Base-by-base conservation (phyloP, 1,140 invertebrate species). In the Eumeta japonica region DNA sequence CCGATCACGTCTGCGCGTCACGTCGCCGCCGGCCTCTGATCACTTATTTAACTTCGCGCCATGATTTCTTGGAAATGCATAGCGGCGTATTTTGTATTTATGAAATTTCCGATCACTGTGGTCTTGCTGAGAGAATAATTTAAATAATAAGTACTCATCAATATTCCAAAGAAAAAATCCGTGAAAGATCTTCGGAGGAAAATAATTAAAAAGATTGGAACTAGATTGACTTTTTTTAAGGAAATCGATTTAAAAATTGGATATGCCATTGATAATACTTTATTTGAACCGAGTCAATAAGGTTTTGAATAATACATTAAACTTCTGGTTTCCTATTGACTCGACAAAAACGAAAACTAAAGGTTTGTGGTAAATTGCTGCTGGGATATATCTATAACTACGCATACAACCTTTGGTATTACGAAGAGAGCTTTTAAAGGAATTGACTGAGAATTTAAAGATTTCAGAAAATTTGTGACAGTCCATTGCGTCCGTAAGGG, bases 41-140 rank as follows among this genome's bases (percentile, higher is more conserved):
- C 65, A 64, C 60, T 72, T 70, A 70, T 70, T 70, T 68, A 65
- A 66, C 63, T 67, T 57, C 39, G 48, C 54, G 55, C 52, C 53
- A 61, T 66, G 65, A 73, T 73, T 70, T 52, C 45, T 61, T 56
- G 62, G 61, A 68, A 65, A 63, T 60, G 52, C 58, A 59, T 48
- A 61, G 54, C 35, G 36, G 35, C 45, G 54, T 55, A 58, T 61
- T 66, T 70, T 59, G 64, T 73, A 68, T 73, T 73, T 70, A 70
- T 68, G 52, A 65, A 58, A 51, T 68, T 62, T 62, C 58, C 55
- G 61, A 57, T 55, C 41, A 39, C 40, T 51, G 54, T 49, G 50
- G 49, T 45, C 44, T 44, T 18, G 34, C 52, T 62, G 59, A 66
- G 64, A 58, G 65, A 70, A 70, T 68, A 68, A 65, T 68, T 63